phyloP scores from a whole-genome alignment of 92 coral and sea anemone genomes.

The Porites rus region DNA sequence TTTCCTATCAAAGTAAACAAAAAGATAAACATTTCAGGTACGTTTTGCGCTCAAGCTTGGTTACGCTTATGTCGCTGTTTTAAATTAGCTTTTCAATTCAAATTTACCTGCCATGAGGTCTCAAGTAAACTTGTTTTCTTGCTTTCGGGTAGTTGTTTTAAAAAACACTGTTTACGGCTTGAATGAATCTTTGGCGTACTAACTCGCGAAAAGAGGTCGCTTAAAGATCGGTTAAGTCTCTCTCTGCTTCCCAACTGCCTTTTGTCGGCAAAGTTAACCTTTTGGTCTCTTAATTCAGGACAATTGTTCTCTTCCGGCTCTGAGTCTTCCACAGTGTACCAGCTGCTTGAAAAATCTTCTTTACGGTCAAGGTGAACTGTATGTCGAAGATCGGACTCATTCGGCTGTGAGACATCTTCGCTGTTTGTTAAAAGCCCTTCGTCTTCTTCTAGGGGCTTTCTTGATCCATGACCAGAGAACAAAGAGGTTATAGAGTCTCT shows the following conservation, averaged over 20 bases:
- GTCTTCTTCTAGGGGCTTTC: slow-evolving; percentile 5
- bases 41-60: too few relatives aligned
- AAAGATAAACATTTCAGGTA: too few relatives aligned
- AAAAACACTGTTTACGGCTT: background rate
- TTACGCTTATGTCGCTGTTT: background rate
- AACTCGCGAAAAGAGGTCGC: slow-evolving; percentile 25
- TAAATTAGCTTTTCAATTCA: background rate
- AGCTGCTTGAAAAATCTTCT: slow-evolving; percentile 18
- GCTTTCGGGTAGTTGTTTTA: slow-evolving; percentile 15
- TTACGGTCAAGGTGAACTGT: background rate
- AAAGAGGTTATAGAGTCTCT: slow-evolving; percentile 30
- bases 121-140: background rate
- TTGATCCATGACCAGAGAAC: slow-evolving; percentile 17
- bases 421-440: slow-evolving; percentile 17
- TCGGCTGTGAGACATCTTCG: slow-evolving; percentile 14
- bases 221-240: background rate
- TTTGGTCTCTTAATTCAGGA: background rate
- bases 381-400: slow-evolving; percentile 6
- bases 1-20: too few relatives aligned
- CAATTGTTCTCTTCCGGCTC: background rate
- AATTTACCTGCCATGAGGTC: slow-evolving; percentile 7
- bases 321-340: slow-evolving; percentile 3
- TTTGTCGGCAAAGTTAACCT: background rate
- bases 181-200: slow-evolving; percentile 20
- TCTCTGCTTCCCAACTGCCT: slow-evolving; percentile 10